Evolutionary conservation across 2,888 invertebrate species (phyloP).

Genomic region (Plemyria rubiginata): DNA sequence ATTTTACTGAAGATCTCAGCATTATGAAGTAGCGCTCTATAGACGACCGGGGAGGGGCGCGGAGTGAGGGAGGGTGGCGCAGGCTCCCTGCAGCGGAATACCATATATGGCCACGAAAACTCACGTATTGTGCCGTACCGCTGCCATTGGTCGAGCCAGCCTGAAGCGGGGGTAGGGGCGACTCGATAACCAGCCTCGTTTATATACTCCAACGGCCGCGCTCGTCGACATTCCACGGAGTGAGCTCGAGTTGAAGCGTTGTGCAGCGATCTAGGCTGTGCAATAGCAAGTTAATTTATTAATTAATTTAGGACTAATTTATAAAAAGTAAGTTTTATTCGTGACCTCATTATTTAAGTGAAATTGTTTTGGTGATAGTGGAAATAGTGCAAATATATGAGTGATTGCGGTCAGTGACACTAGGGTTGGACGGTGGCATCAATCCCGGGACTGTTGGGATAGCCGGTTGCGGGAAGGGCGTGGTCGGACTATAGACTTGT

Average conservation of each 20-base stretch:
- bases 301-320: conserved; percentile 83
- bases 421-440: conserved; percentile 61
- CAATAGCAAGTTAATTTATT: conserved; percentile 82
- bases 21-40: conserved; percentile 74
- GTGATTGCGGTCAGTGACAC: conserved; percentile 81
- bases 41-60: conserved; percentile 50
- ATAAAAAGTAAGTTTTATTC: conserved; percentile 78
- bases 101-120: conserved; percentile 79
- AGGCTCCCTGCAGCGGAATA: conserved; percentile 85
- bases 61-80: conserved; percentile 65
- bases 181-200: conserved; percentile 82
- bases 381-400: conserved; percentile 60
- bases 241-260: conserved; percentile 79
- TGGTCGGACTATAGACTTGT: conserved; percentile 65
- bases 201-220: conserved; percentile 82
- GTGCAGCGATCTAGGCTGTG: conserved; percentile 83
- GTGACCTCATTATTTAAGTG: conserved; percentile 52
- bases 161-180: conserved; percentile 81
- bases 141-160: conserved; percentile 86
- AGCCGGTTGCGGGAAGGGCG: conserved; percentile 82
- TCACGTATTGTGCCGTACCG: conserved; percentile 82
- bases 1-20: conserved; percentile 54
- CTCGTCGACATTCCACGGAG: conserved; percentile 81
- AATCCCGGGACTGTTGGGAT: conserved; percentile 61
- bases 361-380: conserved; percentile 62